phyloP scores from a whole-genome alignment of 2,888 invertebrate genomes.

The Dryobotodes eremita region DNA sequence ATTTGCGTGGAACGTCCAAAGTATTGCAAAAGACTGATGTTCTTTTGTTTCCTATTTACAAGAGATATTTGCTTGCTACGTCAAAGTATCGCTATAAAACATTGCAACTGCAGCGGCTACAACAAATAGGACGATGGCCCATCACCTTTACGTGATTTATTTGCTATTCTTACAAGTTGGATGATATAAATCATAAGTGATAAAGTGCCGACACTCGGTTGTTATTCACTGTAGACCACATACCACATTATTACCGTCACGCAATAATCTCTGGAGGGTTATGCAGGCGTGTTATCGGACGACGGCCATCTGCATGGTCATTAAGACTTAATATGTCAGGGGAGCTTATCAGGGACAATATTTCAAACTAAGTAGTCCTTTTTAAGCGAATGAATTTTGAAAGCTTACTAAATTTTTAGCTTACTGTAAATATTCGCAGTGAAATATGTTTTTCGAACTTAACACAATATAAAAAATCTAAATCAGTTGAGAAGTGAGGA shows the following conservation, averaged over 20 bases:
- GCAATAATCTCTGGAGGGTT: conserved; percentile 36
- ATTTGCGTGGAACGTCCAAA: too few relatives aligned
- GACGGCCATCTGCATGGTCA: conserved; percentile 21
- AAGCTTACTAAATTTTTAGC: background rate
- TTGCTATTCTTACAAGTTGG: conserved; percentile 36
- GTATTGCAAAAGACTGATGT: background rate
- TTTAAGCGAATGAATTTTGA: background rate
- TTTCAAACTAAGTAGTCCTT: background rate
- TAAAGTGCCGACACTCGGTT: conserved; percentile 55
- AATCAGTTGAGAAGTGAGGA: background rate
- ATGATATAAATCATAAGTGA: conserved; percentile 54
- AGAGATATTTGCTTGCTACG: background rate
- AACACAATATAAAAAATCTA: background rate
- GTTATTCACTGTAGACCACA: conserved; percentile 49
- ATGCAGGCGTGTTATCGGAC: conserved; percentile 32
- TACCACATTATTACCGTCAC: conserved; percentile 44
- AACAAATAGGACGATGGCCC: conserved; percentile 54
- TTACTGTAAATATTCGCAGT: too few relatives aligned
- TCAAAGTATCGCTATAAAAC: conserved; percentile 7
- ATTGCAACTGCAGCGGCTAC: conserved; percentile 33
- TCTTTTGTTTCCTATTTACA: conserved; percentile 20
- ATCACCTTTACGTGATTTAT: conserved; percentile 54
- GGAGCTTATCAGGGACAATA: background rate
- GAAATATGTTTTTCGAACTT: background rate
- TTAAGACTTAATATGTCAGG: conserved; percentile 17